Conservation (phyloP, 2,113 vertebrate genomes). For the Indicator indicator region DNA sequence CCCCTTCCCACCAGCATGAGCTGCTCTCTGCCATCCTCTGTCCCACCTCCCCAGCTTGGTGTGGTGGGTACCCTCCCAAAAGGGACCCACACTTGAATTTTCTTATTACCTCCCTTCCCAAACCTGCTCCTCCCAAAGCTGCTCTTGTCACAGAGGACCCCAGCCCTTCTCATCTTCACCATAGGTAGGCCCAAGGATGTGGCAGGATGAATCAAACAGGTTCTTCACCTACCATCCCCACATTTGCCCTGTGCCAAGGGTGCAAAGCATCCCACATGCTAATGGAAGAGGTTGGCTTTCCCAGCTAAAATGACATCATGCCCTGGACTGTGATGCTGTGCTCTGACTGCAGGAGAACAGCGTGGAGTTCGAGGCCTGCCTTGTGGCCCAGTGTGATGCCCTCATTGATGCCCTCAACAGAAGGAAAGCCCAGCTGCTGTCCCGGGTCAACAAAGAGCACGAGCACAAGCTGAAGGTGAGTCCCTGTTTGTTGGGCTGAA, state of each 20-base stretch:
- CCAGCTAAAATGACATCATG: fast-evolving
- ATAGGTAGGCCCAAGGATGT: background rate
- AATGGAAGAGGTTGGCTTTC: fast-evolving
- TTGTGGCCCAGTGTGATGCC: conserved; percentile 98
- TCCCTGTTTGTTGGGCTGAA: background rate
- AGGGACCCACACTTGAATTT: background rate
- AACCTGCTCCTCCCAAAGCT: background rate
- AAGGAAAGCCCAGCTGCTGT: conserved; percentile 93
- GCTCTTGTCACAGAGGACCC: background rate
- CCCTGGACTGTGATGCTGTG: background rate
- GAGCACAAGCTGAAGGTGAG: conserved; percentile 98
- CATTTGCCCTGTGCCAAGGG: background rate
- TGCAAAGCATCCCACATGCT: fast-evolving
- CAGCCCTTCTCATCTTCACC: background rate
- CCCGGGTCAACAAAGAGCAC: conserved; percentile 94
- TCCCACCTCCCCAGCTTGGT: background rate
- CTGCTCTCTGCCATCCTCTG: background rate
- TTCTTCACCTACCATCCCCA: background rate
- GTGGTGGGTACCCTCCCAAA: background rate
- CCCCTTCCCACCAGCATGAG: background rate
- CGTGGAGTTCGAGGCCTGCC: conserved; percentile 96
- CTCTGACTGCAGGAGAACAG: conserved; percentile 88
- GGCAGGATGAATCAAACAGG: background rate
- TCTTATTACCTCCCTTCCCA: background rate
- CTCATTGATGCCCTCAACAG: conserved; percentile 96